Percentiles rank a stretch among this genome's conserved stretches.
Evolutionary conservation across 2,888 invertebrate genomes (phyloP).

Genomic region (Drosophila flavopinicola): DNA sequence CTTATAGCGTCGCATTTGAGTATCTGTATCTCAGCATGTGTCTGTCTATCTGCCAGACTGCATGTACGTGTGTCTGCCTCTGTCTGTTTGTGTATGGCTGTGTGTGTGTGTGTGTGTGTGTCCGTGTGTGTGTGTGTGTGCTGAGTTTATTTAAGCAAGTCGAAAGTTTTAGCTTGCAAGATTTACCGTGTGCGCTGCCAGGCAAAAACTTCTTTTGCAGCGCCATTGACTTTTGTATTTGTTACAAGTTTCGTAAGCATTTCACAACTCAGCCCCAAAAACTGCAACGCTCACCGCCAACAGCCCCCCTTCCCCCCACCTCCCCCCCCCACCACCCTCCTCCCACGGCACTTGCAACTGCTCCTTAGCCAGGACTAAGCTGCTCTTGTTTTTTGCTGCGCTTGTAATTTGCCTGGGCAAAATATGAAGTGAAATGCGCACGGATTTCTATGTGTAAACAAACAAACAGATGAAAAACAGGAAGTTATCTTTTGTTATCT

Average conservation of each 20-base stretch:
- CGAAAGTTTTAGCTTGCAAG: slow-evolving; percentile 78
- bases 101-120: slow-evolving; percentile 17
- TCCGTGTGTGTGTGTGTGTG: slow-evolving; percentile 41
- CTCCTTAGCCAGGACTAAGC: slow-evolving; percentile 47
- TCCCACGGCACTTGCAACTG: slow-evolving; percentile 24
- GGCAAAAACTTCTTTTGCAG: slow-evolving; percentile 78
- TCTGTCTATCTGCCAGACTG: slow-evolving; percentile 12
- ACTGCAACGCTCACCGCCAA: too few relatives aligned
- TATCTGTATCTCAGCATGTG: slow-evolving; percentile 35
- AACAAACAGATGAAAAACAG: slow-evolving; percentile 29
- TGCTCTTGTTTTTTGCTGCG: slow-evolving; percentile 63
- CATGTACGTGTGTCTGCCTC: slow-evolving; percentile 1
- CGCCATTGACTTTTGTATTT: slow-evolving; percentile 78
- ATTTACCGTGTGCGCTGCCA: slow-evolving; percentile 76
- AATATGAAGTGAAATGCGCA: slow-evolving; percentile 68
- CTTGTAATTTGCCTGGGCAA: slow-evolving; percentile 71
- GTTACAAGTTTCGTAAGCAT: slow-evolving; percentile 68
- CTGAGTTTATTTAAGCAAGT: slow-evolving; percentile 77
- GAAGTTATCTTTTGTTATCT: slow-evolving; percentile 12
- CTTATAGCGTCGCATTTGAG: too few relatives aligned
- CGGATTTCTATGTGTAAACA: slow-evolving; percentile 68
- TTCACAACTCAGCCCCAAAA: slow-evolving; percentile 56
- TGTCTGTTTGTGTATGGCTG: not conserved
- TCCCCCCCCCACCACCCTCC: not conserved
- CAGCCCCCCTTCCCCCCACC: too few relatives aligned